Evolutionary conservation across 2,113 vertebrate species (phyloP).

Genomic region (Mustelus asterias): DNA sequence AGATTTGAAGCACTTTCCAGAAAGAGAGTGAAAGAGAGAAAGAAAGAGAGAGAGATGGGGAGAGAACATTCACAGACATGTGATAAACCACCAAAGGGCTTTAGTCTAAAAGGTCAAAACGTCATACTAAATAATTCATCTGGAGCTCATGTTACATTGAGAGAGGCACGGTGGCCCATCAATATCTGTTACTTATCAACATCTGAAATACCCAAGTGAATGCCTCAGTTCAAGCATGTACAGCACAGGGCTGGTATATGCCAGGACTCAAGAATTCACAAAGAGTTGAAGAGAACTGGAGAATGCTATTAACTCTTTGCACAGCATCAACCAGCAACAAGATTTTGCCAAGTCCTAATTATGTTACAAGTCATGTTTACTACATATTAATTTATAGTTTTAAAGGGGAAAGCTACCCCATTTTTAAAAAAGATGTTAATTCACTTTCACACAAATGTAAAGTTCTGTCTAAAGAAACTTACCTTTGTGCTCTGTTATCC

Average conservation of each 20-base stretch:
- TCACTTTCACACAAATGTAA: neutral
- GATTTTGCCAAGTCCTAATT: neutral
- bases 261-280: neutral
- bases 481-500: neutral
- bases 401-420: too few species aligned
- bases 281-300: neutral
- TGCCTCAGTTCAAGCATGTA: constrained; percentile 7
- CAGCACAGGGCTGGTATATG: neutral
- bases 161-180: neutral
- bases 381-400: neutral
- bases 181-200: neutral
- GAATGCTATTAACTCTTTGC: too few species aligned
- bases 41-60: neutral
- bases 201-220: neutral
- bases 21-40: neutral
- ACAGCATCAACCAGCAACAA: neutral
- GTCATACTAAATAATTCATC: constrained; percentile 8
- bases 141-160: neutral
- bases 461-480: neutral
- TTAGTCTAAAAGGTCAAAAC: constrained; percentile 15
- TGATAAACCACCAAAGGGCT: neutral
- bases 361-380: neutral
- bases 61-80: neutral
- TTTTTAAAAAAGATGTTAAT: neutral
- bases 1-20: neutral